These are phyloP conservation scores for Drosophila mojavensis DNA, from an alignment of 1,140 invertebrate species.

Conservation along the genomic window DNA sequence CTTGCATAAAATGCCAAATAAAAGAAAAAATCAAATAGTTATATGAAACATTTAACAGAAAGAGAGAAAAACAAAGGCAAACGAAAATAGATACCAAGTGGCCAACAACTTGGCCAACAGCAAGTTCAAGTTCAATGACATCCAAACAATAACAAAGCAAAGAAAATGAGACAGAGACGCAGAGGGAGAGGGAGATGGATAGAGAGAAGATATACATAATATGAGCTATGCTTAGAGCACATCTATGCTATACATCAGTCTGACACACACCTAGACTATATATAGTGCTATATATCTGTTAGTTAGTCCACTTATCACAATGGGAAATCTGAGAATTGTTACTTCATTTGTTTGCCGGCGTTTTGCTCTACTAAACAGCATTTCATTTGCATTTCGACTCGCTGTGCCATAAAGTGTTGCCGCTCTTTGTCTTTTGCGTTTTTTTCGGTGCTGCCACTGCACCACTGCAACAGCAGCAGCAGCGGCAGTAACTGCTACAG, in stretches of 20 bases:
- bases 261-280: conserved; percentile 15
- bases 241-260: conserved; percentile 1
- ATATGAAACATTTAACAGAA: conserved; percentile 28
- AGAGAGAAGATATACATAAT: conserved; percentile 12
- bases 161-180: neutral
- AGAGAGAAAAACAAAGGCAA: conserved; percentile 26
- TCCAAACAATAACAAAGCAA: conserved; percentile 66
- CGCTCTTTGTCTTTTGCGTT: neutral
- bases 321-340: conserved; percentile 72
- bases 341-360: conserved; percentile 57
- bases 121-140: conserved; percentile 81
- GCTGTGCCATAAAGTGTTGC: neutral
- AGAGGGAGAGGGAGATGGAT: neutral
- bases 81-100: conserved; percentile 27
- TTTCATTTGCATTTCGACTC: conserved; percentile 69
- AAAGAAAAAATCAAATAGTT: conserved; percentile 6
- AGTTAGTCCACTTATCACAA: conserved; percentile 40
- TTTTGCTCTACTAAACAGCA: conserved; percentile 76
- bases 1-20: conserved; percentile 68
- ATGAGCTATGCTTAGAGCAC: conserved; percentile 41
- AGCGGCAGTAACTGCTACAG: neutral
- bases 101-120: conserved; percentile 27
- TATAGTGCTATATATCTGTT: conserved; percentile 6
- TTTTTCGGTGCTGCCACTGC: conserved; percentile 14
- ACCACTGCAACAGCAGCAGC: neutral